phyloP scores from a whole-genome alignment of 2,888 invertebrate species.

The Endomychus coccineus region DNA sequence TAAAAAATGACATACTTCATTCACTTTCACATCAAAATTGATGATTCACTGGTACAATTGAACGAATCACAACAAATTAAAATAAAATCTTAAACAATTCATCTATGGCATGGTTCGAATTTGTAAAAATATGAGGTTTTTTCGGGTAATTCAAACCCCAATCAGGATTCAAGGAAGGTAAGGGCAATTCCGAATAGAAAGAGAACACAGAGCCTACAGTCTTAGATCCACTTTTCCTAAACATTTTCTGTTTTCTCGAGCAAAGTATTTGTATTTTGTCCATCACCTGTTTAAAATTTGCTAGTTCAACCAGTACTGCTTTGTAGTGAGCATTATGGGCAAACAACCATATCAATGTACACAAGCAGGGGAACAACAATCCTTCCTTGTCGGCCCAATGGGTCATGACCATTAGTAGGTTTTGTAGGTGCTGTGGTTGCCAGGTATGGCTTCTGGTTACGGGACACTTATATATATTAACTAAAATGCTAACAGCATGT shows the following conservation, averaged over 20 bases:
- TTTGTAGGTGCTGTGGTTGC: constrained; percentile 52
- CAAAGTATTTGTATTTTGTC: constrained; percentile 31
- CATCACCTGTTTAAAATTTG: constrained; percentile 30
- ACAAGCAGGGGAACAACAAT: constrained; percentile 55
- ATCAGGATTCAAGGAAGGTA: constrained; percentile 34
- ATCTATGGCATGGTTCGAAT: constrained; percentile 32
- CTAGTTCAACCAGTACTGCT: constrained; percentile 37
- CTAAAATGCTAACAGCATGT: constrained; percentile 51
- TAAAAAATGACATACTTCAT: too few relatives aligned
- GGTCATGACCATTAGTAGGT: constrained; percentile 56
- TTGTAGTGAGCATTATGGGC: constrained; percentile 47
- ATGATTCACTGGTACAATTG: too few relatives aligned
- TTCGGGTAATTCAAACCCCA: constrained; percentile 37
- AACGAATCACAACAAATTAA: too few relatives aligned
- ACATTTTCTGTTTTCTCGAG: constrained; percentile 37
- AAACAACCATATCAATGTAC: constrained; percentile 62
- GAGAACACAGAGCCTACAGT: constrained; percentile 26
- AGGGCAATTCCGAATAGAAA: constrained; percentile 18
- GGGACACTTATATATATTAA: constrained; percentile 59
- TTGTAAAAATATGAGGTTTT: constrained; percentile 34
- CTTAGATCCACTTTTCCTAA: constrained; percentile 21
- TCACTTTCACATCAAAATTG: too few relatives aligned
- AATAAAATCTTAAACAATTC: constrained; percentile 7
- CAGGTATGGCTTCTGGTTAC: constrained; percentile 55
- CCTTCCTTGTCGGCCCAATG: constrained; percentile 62